Conservation (phyloP, 2,888 invertebrate genomes). For the Diploptera punctata region DNA sequence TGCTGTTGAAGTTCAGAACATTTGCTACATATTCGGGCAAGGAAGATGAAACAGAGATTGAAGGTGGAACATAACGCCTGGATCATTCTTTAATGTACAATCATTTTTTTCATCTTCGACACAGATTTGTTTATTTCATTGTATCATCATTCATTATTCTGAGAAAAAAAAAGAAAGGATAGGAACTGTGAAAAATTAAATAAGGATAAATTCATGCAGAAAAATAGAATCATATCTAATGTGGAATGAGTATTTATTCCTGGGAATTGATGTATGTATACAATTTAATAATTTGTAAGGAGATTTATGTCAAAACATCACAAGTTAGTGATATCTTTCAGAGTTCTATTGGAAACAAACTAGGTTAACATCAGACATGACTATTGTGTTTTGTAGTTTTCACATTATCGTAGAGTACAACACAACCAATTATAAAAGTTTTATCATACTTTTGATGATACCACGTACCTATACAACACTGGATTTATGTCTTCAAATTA, state of each 20-base stretch:
- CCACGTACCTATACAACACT: conserved; percentile 22
- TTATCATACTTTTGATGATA: conserved; percentile 1
- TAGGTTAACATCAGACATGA: conserved; percentile 14
- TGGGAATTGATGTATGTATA: conserved; percentile 24
- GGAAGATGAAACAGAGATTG: too few relatives aligned
- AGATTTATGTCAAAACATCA: conserved; percentile 24
- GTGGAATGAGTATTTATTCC: conserved; percentile 31
- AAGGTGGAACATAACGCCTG: too few relatives aligned
- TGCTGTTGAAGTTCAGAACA: too few relatives aligned
- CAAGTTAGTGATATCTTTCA: conserved; percentile 16
- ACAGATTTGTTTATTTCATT: too few relatives aligned
- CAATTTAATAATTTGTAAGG: conserved; percentile 23
- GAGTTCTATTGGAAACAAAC: conserved; percentile 19
- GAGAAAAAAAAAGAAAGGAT: neutral
- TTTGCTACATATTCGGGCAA: too few relatives aligned
- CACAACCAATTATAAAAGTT: conserved; percentile 20
- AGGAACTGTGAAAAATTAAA: too few relatives aligned
- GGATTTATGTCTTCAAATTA: conserved; percentile 12
- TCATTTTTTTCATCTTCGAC: too few relatives aligned
- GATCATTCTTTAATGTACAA: too few relatives aligned
- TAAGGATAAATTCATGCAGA: too few relatives aligned
- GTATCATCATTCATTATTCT: too few relatives aligned
- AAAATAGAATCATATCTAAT: too few relatives aligned
- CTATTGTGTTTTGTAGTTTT: conserved; percentile 10
- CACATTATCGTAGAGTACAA: conserved; percentile 17